Evolutionary conservation across 1,140 invertebrate species (phyloP), one percentile per base, ranked within the genome.

Genomic region (Orchestia grillus): DNA sequence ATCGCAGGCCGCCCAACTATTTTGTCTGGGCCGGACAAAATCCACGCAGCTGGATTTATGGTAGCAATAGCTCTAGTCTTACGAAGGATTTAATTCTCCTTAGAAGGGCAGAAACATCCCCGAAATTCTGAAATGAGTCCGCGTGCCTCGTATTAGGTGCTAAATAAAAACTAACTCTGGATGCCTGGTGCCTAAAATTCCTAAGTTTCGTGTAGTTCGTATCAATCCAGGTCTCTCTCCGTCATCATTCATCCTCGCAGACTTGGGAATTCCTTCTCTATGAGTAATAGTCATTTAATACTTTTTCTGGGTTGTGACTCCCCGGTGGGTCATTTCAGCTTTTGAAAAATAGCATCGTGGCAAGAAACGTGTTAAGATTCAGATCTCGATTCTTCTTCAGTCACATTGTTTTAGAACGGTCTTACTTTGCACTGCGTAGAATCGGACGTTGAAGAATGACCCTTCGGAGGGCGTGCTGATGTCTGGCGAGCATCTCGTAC

Each of bases 371-470:
- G 47, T 53, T 53, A 23, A 19, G 15, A 77, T 23, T 19, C 62
- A 77, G 1, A 77, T 77, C 47, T 53, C 19, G 47, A 53, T 53
- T 19, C 47, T 53, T 19, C 47, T 53, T 19, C 19, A 8, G 47
- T 53, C 19, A 53, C 47, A 53, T 19, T 19, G 6, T 53, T 36
- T 77, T 36, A 77, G 11, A 28, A 23, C 3, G 28, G 62, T 19
- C 1, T 28, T 77, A 36, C 62, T 94, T 19, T 94, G 15, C 92
- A 28, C 36, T n/a, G 43, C 19, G 41, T 44, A 94, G 92, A 94
- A 94, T 45, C 92, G 92, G 44, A 94, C 92, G 36, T 47, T 45
- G 16, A 94, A 94, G 92, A 94, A 94, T 44, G 92, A 94, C 92
- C 92, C 43, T 6, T 42, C 92, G 44, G 43, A 45, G 40, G 92